Evolutionary conservation across 35 echinoderm and acorn worm genomes (phyloP), one percentile per base, ranked within the genome.

Genomic region (Hemicentrotus pulcherrimus): DNA sequence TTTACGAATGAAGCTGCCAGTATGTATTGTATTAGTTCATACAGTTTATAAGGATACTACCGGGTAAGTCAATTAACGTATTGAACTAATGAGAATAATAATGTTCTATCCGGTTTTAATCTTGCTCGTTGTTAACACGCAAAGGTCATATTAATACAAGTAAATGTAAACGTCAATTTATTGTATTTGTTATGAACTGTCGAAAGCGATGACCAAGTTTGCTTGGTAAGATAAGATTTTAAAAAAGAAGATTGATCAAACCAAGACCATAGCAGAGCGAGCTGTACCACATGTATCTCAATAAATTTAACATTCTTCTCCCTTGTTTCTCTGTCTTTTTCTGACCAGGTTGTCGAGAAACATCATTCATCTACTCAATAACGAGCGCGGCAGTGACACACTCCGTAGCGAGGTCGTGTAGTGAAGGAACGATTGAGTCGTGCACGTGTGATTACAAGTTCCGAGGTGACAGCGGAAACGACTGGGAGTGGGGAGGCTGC

Each of bases 401-500:
- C 94, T 97, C 97, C 2, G 95, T 99, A 28, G 98, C 98, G 50
- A 48, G 98, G 13, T 94, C 98, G 87, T 99, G 98, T 60, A 98
- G 97, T 86, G 98, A 99, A 60, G 97, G 97, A 12, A 97, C 95
- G 33, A 95, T 99, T 6, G 95, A 96, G 55, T 97, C 98, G 30
- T 99, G 98, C 92, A 96, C 97, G 11, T 99, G 98, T 61, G 98
- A 98, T 71, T 96, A 97, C 91, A 94, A 94, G 70, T 94, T 97
- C 92, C 95, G 93, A 3, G 95, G 96, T 19, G 94, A 97, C 31
- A 97, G 95, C 65, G 96, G 94, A 9, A 96, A 96, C 7, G 98
- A 98, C 92, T 99, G 98, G 98, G 97, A 98, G 70, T 99, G 98
- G 98, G 97, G 98, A 6, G 98, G 98, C 5, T 99, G 98, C 91